Base-by-base conservation (phyloP, 2,888 invertebrate species). In the Blastobasis adustella region DNA sequence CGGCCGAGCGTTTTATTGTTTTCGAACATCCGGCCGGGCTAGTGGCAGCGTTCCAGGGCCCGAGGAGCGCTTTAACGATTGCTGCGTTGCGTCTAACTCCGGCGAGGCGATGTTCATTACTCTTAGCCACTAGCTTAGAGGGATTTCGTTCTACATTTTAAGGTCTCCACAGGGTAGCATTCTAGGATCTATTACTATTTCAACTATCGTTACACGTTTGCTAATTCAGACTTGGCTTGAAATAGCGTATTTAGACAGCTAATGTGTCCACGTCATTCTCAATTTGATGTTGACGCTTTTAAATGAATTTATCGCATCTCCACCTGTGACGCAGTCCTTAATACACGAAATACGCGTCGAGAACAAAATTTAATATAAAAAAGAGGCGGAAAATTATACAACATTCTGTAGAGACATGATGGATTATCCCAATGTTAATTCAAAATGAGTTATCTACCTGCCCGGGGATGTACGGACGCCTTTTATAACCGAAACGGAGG, bases 1-100 rank as follows among this genome's bases (percentile, higher is more conserved):
- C 74, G 70, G 60, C 71, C 68, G 66, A 72, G 67, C 79, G 71
- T 78, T 81, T 79, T 78, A 82, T 82, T 79, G 80, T 79, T 78
- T 79, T 73, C 69, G 69, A 69, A 73, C 73, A 77, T 73, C 65
- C 66, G 42, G 6, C 10, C 9, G 42, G 42, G 42, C 42, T 6
- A 10, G 42, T n/a, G 44, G 36, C 48, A 44, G 48, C 40, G 23
- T 48, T 46, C 41, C 38, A 38, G 38, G 47, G 38, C n/a, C 6
- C 10, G 42, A 42, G 6, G 42, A 42, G 9, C n/a, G 9, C 23
- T 23, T 23, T 23, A 23, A 23, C 23, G 23, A 23, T 23, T 23
- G 23, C 23, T 23, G 23, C 23, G 23, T 23, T 23, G 23, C 23
- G 23, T 23, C 23, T 23, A 23, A 23, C 23, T 23, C 23, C 23